A percentile compares a stretch with the other conserved stretches of the same genome.
phyloP scores from a whole-genome alignment of 2,888 invertebrate species.

The Siphonodentalium dalli region DNA sequence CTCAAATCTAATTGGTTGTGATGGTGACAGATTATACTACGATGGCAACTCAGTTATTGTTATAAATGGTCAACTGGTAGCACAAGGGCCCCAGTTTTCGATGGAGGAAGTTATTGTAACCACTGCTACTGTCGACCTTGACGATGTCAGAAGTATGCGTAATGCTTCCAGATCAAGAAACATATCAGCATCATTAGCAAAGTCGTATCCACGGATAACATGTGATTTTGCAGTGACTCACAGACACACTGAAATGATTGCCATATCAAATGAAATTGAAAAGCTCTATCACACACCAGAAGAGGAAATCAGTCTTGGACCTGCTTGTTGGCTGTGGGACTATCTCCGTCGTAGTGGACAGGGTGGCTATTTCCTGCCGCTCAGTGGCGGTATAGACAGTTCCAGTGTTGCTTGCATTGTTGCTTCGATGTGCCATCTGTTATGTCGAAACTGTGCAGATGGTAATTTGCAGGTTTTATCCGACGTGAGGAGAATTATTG shows the following conservation, averaged over 20 bases:
- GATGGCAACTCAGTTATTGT: conserved; percentile 93
- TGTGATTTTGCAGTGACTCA: conserved; percentile 84
- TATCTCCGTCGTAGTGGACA: conserved; percentile 77
- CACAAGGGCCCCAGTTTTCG: conserved; percentile 84
- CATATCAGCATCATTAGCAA: conserved; percentile 72
- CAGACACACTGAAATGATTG: conserved; percentile 58
- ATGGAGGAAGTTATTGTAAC: conserved; percentile 93
- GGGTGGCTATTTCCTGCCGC: conserved; percentile 94
- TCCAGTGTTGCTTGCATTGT: conserved; percentile 93
- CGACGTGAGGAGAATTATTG: conserved; percentile 85
- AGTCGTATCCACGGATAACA: conserved; percentile 79
- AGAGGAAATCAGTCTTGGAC: conserved; percentile 76
- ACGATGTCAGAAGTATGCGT: conserved; percentile 79
- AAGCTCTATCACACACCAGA: conserved; percentile 80
- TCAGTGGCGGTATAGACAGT: conserved; percentile 98
- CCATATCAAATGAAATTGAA: conserved; percentile 57
- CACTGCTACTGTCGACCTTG: conserved; percentile 88
- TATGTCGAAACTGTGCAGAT: not conserved
- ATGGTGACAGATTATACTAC: conserved; percentile 93
- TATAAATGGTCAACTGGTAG: conserved; percentile 87
- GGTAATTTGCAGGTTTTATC: conserved; percentile 69
- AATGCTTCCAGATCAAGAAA: conserved; percentile 75
- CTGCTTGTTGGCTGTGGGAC: conserved; percentile 99
- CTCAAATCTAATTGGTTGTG: conserved; percentile 94
- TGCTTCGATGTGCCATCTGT: conserved; percentile 88